Evolutionary conservation across 2,888 invertebrate genomes (phyloP).

Genomic region (Sisyra terminalis): DNA sequence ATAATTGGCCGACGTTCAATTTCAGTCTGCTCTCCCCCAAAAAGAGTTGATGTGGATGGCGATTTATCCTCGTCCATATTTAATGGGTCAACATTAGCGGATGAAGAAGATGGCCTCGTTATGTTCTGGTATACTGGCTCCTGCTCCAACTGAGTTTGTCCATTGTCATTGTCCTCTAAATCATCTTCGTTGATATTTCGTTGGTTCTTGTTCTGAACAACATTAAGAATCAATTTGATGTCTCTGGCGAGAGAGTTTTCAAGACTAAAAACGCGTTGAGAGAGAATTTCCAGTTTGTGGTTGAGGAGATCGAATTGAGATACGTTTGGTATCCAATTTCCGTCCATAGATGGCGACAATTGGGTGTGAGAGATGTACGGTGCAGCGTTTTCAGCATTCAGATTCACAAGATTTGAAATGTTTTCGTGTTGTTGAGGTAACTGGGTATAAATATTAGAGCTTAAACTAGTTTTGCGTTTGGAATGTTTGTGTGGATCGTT

Average conservation of each 20-base stretch:
- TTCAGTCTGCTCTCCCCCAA: neutral
- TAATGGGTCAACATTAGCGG: conserved; percentile 2
- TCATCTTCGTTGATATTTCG: conserved; percentile 11
- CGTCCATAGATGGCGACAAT: no score
- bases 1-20: no score
- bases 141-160: conserved; percentile 10
- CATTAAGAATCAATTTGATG: conserved; percentile 51
- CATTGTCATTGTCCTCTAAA: conserved; percentile 17
- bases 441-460: conserved; percentile 8
- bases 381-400: no score
- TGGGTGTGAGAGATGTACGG: no score
- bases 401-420: no score
- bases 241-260: conserved; percentile 59
- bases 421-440: conserved; percentile 4
- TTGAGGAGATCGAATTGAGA: conserved; percentile 35
- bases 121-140: conserved; percentile 10
- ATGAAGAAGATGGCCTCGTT: neutral
- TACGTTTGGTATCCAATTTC: neutral
- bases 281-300: conserved; percentile 49
- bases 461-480: conserved; percentile 10
- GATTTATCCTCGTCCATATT: conserved; percentile 16
- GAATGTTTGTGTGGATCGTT: conserved; percentile 24
- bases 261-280: conserved; percentile 48
- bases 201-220: conserved; percentile 32
- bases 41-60: neutral